phyloP scores from a whole-genome alignment of 1,140 invertebrate species.

The Diorhabda carinulata region DNA sequence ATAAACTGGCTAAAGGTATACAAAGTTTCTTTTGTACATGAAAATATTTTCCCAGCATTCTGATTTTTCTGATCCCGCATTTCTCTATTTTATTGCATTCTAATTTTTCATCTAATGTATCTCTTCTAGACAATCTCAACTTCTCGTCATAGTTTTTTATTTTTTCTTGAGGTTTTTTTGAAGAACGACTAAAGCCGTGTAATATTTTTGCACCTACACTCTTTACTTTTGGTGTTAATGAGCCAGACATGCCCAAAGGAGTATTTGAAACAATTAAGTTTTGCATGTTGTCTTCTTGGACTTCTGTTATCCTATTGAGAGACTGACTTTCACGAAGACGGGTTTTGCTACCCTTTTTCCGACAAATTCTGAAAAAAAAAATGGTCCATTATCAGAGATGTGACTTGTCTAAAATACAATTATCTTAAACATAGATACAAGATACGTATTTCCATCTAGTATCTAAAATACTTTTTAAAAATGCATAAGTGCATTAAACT shows the following conservation, averaged over 20 bases:
- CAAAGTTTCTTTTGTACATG: constrained; percentile 57
- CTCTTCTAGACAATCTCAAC: constrained; percentile 29
- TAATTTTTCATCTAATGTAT: constrained; percentile 37
- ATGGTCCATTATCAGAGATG: no score
- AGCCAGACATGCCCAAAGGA: constrained; percentile 33
- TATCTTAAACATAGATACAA: no score
- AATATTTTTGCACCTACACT: constrained; percentile 30
- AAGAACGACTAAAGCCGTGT: constrained; percentile 31
- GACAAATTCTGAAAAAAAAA: constrained; percentile 46
- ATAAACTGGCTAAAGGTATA: constrained; percentile 54
- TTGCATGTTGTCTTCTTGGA: constrained; percentile 56
- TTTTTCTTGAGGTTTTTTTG: constrained; percentile 20
- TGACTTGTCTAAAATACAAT: no score
- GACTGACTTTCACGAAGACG: constrained; percentile 74
- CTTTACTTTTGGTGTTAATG: constrained; percentile 43
- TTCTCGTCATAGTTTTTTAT: constrained; percentile 21
- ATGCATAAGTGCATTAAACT: no score
- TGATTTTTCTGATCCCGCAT: constrained; percentile 10
- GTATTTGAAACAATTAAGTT: constrained; percentile 37
- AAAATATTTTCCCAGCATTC: constrained; percentile 58
- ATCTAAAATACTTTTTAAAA: no score
- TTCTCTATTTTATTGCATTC: constrained; percentile 28
- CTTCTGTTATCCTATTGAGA: constrained; percentile 76
- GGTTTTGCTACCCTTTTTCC: constrained; percentile 57
- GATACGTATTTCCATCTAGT: no score